Base-by-base conservation (phyloP, 2,797 vertebrate genomes). In the Telmatherina bonti region DNA sequence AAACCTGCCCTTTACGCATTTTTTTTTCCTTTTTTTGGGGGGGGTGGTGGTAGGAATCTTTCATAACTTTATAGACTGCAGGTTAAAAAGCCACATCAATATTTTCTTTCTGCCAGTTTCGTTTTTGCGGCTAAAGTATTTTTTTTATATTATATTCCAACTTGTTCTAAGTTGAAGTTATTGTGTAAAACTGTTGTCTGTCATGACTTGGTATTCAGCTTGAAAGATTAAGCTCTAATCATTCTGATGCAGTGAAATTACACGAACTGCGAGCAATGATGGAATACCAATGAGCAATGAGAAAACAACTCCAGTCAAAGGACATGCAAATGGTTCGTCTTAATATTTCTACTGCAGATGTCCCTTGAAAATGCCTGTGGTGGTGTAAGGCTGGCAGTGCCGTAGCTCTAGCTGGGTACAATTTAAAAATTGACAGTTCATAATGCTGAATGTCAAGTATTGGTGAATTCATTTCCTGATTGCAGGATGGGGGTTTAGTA, bases 401-500 rank as follows among this genome's bases (percentile, higher is more conserved):
- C 41, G 58, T 41, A 3, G 54, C 71, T 69, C 45, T 31, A 64
- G 52, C 70, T 61, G 61, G 41, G 70, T 54, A 26, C 11, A 35
- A 47, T 77, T 67, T 80, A 54, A 56, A 65, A 76, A 53, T 66
- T 18, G 59, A 82, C 76, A 81, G 51, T 73, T 83, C 61, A 76
- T 78, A 71, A 72, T 24, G 20, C 52, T 85, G 59, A 83, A 72
- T 72, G 64, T 68, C 45, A 76, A 62, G 41, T 57, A 8, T 45
- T 60, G 30, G 67, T 63, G 12, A 64, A 61, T 70, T 75, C 79
- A 70, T 71, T 65, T 2, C 41, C 22, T 8, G 59, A 12, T 47
- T 47, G 59, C 63, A 56, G 41, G 12, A 52, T 72, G 59, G 31
- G 8, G n/a, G 22, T 55, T 78, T 26, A 26, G 16, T 70, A 20